A percentile compares a stretch with the other conserved stretches of the same genome.
Conservation (phyloP, 2,113 vertebrate species). For the Gnathonemus echidnorhynchus region DNA sequence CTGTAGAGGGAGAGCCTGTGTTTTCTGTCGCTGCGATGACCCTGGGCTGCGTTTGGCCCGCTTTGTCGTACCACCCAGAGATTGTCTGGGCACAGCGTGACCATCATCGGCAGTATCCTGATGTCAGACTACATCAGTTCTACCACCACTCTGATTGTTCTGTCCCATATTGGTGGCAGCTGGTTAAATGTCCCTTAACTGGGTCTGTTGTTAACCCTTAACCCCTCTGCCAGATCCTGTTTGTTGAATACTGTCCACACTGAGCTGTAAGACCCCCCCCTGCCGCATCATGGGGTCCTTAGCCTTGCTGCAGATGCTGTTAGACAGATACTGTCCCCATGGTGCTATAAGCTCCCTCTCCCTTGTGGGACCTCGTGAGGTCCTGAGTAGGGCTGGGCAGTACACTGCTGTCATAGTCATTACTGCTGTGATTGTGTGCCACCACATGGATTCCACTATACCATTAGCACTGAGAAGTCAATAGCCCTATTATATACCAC, state of each 20-base stretch:
- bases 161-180: background rate
- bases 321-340: background rate
- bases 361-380: background rate
- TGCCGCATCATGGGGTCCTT: background rate
- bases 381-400: background rate
- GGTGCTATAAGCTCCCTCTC: background rate
- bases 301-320: background rate
- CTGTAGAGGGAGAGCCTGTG: background rate
- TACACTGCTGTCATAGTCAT: no score
- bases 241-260: background rate
- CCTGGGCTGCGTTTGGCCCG: background rate
- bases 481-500: no score
- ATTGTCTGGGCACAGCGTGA: background rate
- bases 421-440: background rate
- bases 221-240: background rate
- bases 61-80: background rate
- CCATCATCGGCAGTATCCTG: background rate
- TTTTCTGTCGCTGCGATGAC: background rate
- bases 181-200: conserved; percentile 17
- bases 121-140: background rate
- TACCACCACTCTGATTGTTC: background rate
- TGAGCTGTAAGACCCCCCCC: background rate
- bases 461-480: no score
- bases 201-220: background rate
- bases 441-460: no score